These are phyloP conservation scores for Arctopsyche grandis DNA, from an alignment of 1,140 invertebrate genomes.

Conservation along the genomic window DNA sequence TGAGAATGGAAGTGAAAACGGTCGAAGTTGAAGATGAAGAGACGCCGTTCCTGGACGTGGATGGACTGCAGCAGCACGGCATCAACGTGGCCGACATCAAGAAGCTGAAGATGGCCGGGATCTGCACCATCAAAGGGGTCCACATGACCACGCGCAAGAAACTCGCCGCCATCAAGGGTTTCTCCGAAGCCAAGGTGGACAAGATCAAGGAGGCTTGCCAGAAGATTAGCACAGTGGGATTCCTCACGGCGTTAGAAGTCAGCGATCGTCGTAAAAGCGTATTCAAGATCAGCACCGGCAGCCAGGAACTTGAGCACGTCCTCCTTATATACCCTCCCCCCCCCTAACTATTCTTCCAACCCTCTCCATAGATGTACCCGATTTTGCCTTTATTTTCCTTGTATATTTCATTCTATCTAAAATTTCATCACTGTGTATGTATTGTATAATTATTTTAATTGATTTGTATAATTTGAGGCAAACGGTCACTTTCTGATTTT, in stretches of 20 bases:
- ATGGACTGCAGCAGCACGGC: conserved; percentile 67
- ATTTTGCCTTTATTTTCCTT: neutral
- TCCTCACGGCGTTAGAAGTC: conserved; percentile 81
- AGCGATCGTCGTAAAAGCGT: conserved; percentile 76
- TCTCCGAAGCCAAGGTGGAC: conserved; percentile 84
- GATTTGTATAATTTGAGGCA: too few relatives aligned
- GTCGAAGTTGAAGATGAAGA: conserved; percentile 64
- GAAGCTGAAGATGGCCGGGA: conserved; percentile 80
- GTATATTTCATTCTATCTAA: too few relatives aligned
- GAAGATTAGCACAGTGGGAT: conserved; percentile 70
- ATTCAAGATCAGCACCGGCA: conserved; percentile 80
- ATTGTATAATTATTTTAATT: too few relatives aligned
- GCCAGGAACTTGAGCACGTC: conserved; percentile 76
- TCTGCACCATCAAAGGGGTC: conserved; percentile 84
- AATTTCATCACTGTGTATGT: too few relatives aligned
- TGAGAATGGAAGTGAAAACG: neutral
- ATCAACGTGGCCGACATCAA: conserved; percentile 75
- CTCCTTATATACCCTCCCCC: too few relatives aligned
- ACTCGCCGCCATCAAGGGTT: conserved; percentile 78
- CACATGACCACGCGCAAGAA: conserved; percentile 84
- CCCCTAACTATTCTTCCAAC: conserved; percentile 5
- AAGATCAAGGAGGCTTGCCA: conserved; percentile 83
- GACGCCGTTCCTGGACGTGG: conserved; percentile 68
- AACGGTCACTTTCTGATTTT: too few relatives aligned
- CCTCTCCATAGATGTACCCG: neutral